Percentiles rank a stretch among this genome's conserved stretches.
These are phyloP conservation scores for Amphiprion ocellaris DNA, from an alignment of 2,113 vertebrate genomes.

Conservation along the genomic window DNA sequence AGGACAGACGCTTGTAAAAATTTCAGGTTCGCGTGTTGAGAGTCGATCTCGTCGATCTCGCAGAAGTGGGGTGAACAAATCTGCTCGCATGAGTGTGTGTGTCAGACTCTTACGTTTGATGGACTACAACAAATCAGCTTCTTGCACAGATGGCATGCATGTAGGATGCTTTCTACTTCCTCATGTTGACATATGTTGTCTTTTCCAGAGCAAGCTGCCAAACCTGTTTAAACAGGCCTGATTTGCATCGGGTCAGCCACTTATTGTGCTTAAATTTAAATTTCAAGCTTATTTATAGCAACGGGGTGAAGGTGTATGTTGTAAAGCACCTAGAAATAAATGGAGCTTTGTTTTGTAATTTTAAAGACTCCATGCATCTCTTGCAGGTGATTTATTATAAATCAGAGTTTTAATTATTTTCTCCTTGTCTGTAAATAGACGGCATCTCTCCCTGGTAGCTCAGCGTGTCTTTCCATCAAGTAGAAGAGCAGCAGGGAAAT, in stretches of 20 bases:
- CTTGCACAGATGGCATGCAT: conserved; percentile 75
- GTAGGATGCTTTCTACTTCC: conserved; percentile 75
- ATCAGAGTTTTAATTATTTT: conserved; percentile 11
- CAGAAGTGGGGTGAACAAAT: neutral
- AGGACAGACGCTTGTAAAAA: neutral
- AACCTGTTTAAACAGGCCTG: conserved; percentile 56
- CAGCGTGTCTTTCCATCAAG: conserved; percentile 52
- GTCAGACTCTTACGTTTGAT: conserved; percentile 15
- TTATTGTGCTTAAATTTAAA: conserved; percentile 9
- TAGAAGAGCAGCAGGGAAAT: conserved; percentile 29
- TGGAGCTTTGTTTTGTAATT: neutral
- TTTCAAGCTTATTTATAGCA: neutral
- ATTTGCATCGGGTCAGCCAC: conserved; percentile 28
- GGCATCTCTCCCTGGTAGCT: conserved; percentile 38
- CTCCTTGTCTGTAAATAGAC: conserved; percentile 44
- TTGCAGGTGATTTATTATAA: conserved; percentile 26
- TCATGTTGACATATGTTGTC: conserved; percentile 76
- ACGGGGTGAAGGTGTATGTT: neutral
- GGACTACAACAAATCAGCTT: conserved; percentile 44
- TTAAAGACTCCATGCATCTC: neutral
- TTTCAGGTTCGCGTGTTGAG: neutral
- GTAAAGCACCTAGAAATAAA: conserved; percentile 8
- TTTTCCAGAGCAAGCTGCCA: conserved; percentile 64
- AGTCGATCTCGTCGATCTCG: neutral
- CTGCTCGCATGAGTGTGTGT: conserved; percentile 18